Evolutionary conservation across 2,797 vertebrate species (phyloP), one percentile per base, ranked within the genome.

Genomic region (Melanotaenia parkinsoni): DNA sequence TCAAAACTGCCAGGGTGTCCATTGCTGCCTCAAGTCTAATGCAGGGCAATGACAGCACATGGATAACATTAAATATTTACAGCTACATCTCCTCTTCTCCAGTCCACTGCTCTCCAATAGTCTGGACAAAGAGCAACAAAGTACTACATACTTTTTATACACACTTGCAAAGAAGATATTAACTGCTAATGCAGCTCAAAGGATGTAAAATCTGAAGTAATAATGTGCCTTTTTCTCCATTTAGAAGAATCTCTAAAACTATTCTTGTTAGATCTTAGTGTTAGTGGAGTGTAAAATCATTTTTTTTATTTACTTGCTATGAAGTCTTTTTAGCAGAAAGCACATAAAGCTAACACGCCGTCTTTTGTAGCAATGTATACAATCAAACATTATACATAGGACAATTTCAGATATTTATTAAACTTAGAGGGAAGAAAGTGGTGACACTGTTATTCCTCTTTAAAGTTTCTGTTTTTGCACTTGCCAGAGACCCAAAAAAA

Each of bases 51-150:
- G 64, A 78, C 76, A 79, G 89, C 40, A 53, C 88, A 84, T 71
- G 74, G 78, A 81, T 63, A 7, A 64, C 83, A 91, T 93, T 83
- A 92, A 94, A 93, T 90, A 94, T 94, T 94, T 92, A 94, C 84
- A 73, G 53, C 81, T 83, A 90, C 87, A 93, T 89, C 88, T 80
- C 60, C 67, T 58, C 61, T 43, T 75, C 80, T 66, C 71, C 69
- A 65, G 58, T 67, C 18, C 16, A 79, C 81, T 76, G 61, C 72
- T 76, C 74, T 82, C 50, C 79, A 78, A 72, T 56, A 74, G 74
- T 83, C 72, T 76, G 78, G 77, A 81, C 83, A 87, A 83, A 86
- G 75, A 79, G 63, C 45, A 47, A 37, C 30, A 24, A 10, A 37
- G 24, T 43, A 54, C 26, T 45, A 72, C 51, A 67, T 51, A 33